Evolutionary conservation across 2,888 invertebrate species (phyloP), one percentile per base, ranked within the genome.

Genomic region (Homarus gammarus): DNA sequence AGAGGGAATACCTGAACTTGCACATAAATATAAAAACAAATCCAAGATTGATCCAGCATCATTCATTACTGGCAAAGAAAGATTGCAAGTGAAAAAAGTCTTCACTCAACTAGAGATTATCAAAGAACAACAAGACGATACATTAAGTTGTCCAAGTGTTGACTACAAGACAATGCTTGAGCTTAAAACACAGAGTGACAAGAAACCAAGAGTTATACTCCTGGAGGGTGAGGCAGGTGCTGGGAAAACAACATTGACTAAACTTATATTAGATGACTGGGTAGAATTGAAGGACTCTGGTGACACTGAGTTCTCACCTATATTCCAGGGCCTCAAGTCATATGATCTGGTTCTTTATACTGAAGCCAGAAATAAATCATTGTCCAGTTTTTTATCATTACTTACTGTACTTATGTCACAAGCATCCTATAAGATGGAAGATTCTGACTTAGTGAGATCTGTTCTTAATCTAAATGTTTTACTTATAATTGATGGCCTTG

Each of bases 141-240:
- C 56, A 27, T 18, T n/a, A 3, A 44, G 56, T 15, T n/a, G 8
- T 31, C 10, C 68, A 44, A 31, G 70, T n/a, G 15, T 83, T 10
- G 77, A 77, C 22, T 77, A 77, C 22, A n/a, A 64, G 10, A 12
- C 44, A 2, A 27, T 87, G 15, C 64, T 87, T 40, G 44, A n/a
- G 15, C 27, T 82, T 27, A 82, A 61, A 40, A 77, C 82, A 31
- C 40, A 72, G 18, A 31, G 75, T 15, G 75, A 27, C 0, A 40
- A 44, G 1, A 61, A 18, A 1, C 82, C 87, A 73, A 12, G 56
- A 40, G 33, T 87, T 12, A 40, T 44, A n/a, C n/a, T 87, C 12
- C 49, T 87, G 36, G 82, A 87, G 31, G 87, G 87, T 22, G 81
- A 75, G 27, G 82, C 82, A 27, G 87, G 87, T 40, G 82, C 82